Base-by-base conservation (phyloP, 2,113 vertebrate species). In the Ornithorhynchus anatinus region DNA sequence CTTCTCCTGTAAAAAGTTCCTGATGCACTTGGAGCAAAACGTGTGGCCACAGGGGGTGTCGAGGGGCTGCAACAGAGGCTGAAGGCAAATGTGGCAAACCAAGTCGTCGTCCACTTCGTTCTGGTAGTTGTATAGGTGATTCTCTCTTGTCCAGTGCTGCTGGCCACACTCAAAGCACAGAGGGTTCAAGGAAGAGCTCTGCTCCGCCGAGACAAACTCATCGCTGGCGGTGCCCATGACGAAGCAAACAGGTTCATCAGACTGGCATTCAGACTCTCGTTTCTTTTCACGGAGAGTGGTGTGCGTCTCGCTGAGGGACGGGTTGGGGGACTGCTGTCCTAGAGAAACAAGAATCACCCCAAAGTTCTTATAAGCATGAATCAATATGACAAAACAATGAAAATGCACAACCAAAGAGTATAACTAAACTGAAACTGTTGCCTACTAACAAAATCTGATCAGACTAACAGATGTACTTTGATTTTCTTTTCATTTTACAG, bases 31-130 rank as follows among this genome's bases (percentile, higher is more conserved):
- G 86, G 93, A 95, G 75, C 97, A 99, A 93, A 99, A 99, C n/a
- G 97, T 99, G 90, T 99, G 97, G 50, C 97, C 97, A 33, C 97
- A 99, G 9, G 97, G 97, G 1, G 97, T 99, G 81, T 99, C 97
- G 22, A 99, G 91, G 0, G 97, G 97, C 92, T 96, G 96, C 86
- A 99, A 87, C 85, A 99, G 94, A 13, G 97, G 97, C 91, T 99
- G 97, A 91, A 99, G 96, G 94, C 97, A 99, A 87, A 99, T 99
- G 80, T 99, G 97, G 93, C 97, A 99, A 84, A 99, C 96, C 72
- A 99, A 93, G 86, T 99, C 97, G 3, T 99, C 97, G 1, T 99
- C 97, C 85, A 99, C 97, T 76, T 99, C 97, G 1, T 98, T 94
- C 43, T 96, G 96, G 84, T 99, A 99, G 87, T 99, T 98, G 85